These are phyloP conservation scores for Podarcis cretensis DNA, from an alignment of 2,113 vertebrate species.

Conservation along the genomic window DNA sequence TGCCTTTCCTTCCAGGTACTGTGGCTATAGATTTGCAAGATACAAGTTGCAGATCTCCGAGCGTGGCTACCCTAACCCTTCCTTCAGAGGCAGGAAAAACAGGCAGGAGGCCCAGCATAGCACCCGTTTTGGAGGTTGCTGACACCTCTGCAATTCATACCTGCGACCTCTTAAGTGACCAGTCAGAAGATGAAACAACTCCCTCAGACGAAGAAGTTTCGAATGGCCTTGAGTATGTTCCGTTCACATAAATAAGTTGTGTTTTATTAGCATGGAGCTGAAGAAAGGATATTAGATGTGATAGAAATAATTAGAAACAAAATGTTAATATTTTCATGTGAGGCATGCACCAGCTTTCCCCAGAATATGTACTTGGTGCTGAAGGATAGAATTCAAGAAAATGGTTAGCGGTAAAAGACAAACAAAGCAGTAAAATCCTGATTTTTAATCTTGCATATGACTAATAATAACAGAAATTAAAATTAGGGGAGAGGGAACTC, in stretches of 20 bases:
- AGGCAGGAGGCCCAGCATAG: constrained; percentile 79
- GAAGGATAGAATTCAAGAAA: not conserved
- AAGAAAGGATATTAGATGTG: not conserved
- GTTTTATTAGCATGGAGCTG: not conserved
- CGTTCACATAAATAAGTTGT: not conserved
- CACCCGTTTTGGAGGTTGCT: constrained; percentile 82
- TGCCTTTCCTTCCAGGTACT: constrained; percentile 66
- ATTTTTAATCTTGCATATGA: not conserved
- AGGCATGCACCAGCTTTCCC: not conserved
- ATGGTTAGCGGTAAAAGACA: not conserved
- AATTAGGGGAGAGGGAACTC: not conserved
- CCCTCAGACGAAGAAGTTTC: constrained; percentile 78
- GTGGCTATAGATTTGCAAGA: constrained; percentile 87
- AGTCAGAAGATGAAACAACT: constrained; percentile 82
- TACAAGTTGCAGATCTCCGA: constrained; percentile 72
- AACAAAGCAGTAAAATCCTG: not conserved
- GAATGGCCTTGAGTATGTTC: constrained; percentile 77
- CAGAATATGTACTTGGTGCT: not conserved
- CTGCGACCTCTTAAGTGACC: constrained; percentile 82
- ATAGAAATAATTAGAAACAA: not conserved
- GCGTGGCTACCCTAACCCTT: constrained; percentile 73
- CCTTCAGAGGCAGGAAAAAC: constrained; percentile 73
- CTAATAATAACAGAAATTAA: not conserved
- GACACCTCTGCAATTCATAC: constrained; percentile 79
- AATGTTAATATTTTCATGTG: not conserved